Evolutionary conservation across 1,140 invertebrate genomes (phyloP), one percentile per base, ranked within the genome.

Genomic region (Cydia amplana): DNA sequence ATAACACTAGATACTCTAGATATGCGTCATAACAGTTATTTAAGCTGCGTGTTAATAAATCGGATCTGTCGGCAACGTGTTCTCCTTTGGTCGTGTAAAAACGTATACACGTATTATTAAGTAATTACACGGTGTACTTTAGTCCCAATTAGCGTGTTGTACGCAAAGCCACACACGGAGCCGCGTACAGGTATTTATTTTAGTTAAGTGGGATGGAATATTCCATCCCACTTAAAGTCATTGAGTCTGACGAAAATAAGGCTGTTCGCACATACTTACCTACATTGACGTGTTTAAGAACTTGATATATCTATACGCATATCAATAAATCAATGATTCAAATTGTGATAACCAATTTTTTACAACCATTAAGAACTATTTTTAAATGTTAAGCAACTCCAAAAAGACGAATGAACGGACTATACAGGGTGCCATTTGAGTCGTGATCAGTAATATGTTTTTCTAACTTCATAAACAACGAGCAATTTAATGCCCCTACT

Each of bases 31-130:
- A n/a, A 18, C 49, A 51, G n/a, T 9, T 23, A 20, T 23, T 60
- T 55, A 55, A 55, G 64, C 18, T 70, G 32, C 65, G 65, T 70
- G 65, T 18, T 70, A 25, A n/a, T 16, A 20, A 36, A 18, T 70
- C 32, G 65, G 65, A 70, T 70, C 36, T 70, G 28, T 70, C 65
- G 12, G 36, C 28, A 70, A 20, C 65, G n/a, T 40, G 36, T 36
- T 70, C 65, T 64, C 25, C 63, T 70, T 70, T 40, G 28, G 65
- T 40, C 65, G 65, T 70, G 65, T 70, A 70, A 70, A 70, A 70
- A 70, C 28, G 36, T 25, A 1, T 70, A 40, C 65, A 70, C 65
- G 65, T 43, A 70, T 70, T 70, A 70, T 70, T 70, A 70, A 70
- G 32, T 70, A 70, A 70, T 70, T 70, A 70, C 65, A 70, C 65